Evolutionary conservation across 2,113 vertebrate species (phyloP), one percentile per base, ranked within the genome.

Genomic region (Psettodes erumei): DNA sequence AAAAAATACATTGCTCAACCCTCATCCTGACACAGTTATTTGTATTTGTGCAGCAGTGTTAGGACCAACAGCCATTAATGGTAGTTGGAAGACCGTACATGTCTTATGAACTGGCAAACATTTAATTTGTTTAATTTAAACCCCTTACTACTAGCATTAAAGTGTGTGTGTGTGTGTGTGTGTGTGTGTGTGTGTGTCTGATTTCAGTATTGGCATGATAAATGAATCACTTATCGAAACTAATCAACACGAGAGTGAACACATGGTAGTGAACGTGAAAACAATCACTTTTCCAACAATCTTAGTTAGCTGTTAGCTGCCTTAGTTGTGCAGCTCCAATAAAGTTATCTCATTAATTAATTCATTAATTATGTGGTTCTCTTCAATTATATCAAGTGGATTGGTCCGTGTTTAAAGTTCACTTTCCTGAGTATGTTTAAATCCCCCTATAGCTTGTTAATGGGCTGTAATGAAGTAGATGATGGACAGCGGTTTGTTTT

Each of bases 391-490:
- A 53, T 74, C 4, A 8, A 62, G 47, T 59, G 33, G 23, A 64
- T 68, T 72, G 6, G 2, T 83, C 79, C 42, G 45, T 85, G 82
- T 84, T 75, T 82, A 61, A 77, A 83, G 32, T 61, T 38, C 59
- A 30, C 50, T 43, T 71, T 82, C 58, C 64, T 78, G 50, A 51
- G 56, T 68, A 62, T 78, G 73, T 79, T 76, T 42, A 80, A 61
- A 59, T 78, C 64, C 30, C 43, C 74, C 64, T 55, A 38, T 70
- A 84, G 65, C 53, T 84, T 71, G 74, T 75, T 88, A 84, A 87
- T 86, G 71, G 74, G 0, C 35, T 85, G 64, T 89, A 87, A 90
- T 85, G 79, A 91, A 85, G 82, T 79, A 84, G 76, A 65, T 84
- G 77, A 86, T 75, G 71, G 82, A 67, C 72, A 67, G 75, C 18